These are phyloP conservation scores for Sebastes trivittatus DNA, from an alignment of 2,797 vertebrate genomes.

Conservation along the genomic window DNA sequence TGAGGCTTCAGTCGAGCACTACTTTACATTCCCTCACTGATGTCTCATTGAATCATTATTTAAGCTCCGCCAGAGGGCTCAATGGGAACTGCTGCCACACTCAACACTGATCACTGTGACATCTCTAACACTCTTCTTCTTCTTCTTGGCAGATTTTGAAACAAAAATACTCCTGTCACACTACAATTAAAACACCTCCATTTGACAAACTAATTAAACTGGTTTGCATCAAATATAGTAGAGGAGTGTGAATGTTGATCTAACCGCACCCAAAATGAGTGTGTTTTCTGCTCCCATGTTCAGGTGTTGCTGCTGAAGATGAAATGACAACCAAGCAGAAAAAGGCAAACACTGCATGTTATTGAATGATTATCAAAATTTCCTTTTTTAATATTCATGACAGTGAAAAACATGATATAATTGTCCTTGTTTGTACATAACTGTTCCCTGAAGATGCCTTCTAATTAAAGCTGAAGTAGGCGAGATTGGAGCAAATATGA, in stretches of 20 bases:
- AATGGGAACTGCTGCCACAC: background rate
- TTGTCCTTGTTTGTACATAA: conserved; percentile 4
- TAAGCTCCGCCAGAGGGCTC: background rate
- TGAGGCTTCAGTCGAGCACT: background rate
- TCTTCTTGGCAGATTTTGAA: background rate
- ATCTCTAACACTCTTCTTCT: background rate
- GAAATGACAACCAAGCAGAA: background rate
- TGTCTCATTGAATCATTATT: background rate
- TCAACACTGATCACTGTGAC: background rate
- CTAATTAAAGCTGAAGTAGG: too few species aligned
- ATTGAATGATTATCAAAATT: background rate
- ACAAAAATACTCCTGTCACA: background rate
- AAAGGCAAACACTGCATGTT: background rate
- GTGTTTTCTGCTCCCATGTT: background rate
- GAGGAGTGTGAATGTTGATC: background rate
- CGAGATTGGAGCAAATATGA: too few species aligned
- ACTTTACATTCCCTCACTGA: background rate
- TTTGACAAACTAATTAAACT: background rate
- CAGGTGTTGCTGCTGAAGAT: background rate
- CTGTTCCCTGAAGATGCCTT: background rate
- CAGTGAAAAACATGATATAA: background rate
- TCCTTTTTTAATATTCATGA: background rate
- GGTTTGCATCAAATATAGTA: background rate
- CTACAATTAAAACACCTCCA: background rate
- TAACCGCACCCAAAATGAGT: background rate